These are phyloP conservation scores for Phytoseiulus persimilis DNA, from an alignment of 2,888 invertebrate species.

Conservation along the genomic window DNA sequence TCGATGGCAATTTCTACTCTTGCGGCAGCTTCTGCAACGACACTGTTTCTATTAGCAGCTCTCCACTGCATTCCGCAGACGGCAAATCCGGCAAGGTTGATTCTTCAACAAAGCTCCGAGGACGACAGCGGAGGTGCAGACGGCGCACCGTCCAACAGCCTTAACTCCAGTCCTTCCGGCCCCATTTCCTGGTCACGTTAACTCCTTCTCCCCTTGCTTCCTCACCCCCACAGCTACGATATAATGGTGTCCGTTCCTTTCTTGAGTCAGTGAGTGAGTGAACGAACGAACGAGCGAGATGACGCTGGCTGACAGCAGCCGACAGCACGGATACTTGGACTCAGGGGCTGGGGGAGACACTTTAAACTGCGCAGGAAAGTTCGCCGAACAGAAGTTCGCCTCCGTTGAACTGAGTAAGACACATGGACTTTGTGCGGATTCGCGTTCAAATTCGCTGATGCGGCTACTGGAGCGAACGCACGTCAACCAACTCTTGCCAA, in stretches of 20 bases:
- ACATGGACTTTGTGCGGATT: neutral
- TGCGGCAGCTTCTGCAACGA: neutral
- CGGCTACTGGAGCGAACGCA: neutral
- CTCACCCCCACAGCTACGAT: neutral
- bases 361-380: neutral
- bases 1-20: neutral
- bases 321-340: neutral
- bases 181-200: slow-evolving; percentile 37
- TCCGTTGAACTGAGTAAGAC: neutral
- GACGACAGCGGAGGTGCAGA: neutral
- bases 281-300: neutral
- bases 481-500: neutral
- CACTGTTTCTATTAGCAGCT: neutral
- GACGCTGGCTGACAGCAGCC: neutral
- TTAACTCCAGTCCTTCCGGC: slow-evolving; percentile 24
- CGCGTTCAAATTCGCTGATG: neutral
- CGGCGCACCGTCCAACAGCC: neutral
- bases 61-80: neutral
- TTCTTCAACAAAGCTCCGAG: neutral
- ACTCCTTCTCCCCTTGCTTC: slow-evolving; percentile 11
- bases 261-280: neutral
- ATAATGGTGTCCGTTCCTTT: neutral
- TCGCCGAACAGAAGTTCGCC: neutral
- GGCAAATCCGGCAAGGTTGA: neutral
- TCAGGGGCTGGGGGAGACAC: neutral